Conservation (phyloP, 2,797 vertebrate species). For the Lepilemur septentrionalis region DNA sequence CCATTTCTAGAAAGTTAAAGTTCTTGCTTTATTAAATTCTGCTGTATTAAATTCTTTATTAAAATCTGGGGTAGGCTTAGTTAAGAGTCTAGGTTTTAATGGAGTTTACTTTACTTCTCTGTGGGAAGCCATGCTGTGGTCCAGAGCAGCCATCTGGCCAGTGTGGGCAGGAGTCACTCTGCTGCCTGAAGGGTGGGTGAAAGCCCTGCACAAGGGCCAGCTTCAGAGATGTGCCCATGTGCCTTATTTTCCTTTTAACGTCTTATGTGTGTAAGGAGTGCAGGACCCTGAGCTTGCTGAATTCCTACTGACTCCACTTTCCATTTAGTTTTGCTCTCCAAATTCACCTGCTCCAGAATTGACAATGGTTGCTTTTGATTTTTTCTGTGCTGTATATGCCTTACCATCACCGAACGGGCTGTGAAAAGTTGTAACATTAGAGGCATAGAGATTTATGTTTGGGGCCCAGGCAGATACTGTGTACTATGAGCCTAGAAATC, state of each 20-base stretch:
- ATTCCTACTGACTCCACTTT: neutral
- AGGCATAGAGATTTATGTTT: neutral
- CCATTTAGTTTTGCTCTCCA: neutral
- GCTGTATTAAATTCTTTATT: neutral
- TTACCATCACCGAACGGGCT: neutral
- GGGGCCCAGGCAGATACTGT: neutral
- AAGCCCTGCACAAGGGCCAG: neutral
- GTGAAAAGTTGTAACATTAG: neutral
- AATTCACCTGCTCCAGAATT: neutral
- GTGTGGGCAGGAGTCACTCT: neutral
- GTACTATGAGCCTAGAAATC: neutral
- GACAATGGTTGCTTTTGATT: neutral
- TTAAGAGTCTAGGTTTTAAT: neutral
- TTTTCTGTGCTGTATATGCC: neutral
- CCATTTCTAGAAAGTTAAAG: neutral
- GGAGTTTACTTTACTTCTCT: neutral
- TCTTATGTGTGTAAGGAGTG: neutral
- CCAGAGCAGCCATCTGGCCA: neutral
- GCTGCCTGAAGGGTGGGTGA: neutral
- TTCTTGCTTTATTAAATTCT: constrained; percentile 4
- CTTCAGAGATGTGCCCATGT: neutral
- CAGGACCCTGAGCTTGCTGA: neutral
- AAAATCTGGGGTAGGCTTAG: neutral
- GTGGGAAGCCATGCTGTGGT: neutral
- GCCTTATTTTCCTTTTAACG: neutral